phyloP scores from a whole-genome alignment of 2,797 vertebrate genomes.

The Pseudotriccus pelzelni region DNA sequence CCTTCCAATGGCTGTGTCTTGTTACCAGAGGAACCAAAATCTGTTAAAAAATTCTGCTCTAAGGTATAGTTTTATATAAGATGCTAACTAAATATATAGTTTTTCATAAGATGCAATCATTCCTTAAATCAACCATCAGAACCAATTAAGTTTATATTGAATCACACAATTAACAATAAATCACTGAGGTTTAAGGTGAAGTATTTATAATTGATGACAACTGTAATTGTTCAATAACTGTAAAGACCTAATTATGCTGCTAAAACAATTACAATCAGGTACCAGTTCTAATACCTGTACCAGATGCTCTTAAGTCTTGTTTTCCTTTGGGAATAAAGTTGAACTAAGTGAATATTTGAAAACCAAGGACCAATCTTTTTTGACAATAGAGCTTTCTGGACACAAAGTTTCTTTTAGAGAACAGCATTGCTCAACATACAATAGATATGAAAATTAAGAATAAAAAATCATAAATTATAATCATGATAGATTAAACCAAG shows the following conservation, averaged over 20 bases:
- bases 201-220: constrained; percentile 11
- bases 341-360: background rate
- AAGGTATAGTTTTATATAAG: background rate
- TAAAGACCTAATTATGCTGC: background rate
- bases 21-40: background rate
- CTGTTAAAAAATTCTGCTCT: background rate
- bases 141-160: background rate
- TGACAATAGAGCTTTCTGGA: background rate
- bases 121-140: background rate
- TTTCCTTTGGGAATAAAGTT: background rate
- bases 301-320: background rate
- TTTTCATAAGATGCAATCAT: background rate
- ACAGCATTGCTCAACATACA: background rate
- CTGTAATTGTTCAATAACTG: background rate
- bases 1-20: background rate
- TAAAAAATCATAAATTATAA: background rate
- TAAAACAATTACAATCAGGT: background rate
- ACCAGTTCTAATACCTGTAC: background rate
- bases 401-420: background rate
- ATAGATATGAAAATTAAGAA: background rate
- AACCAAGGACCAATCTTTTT: background rate
- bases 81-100: no score
- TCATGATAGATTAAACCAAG: background rate
- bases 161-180: background rate
- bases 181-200: background rate